Base-by-base conservation (phyloP, 2,113 vertebrate genomes). In the Centropus unirufus region DNA sequence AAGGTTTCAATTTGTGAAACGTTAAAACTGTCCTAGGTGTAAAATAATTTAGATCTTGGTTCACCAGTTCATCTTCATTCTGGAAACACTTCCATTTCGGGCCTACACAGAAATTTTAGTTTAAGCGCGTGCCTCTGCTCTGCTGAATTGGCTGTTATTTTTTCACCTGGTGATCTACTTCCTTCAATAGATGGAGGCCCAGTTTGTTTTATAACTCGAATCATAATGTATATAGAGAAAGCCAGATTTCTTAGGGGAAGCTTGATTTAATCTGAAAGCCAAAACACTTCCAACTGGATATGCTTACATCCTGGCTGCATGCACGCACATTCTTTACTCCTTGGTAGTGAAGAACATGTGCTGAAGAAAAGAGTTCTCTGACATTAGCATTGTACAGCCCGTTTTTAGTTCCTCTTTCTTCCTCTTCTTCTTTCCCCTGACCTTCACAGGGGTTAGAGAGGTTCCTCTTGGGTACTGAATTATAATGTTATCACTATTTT, bases 151-250 rank as follows among this genome's bases (percentile, higher is more conserved):
- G 30, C 17, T 14, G 5, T 34, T 87, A 46, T 29, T 89, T 87
- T 91, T n/a, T 93, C 12, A 73, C 74, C 51, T 89, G 59, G 57
- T 52, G n/a, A 67, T 55, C 42, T 62, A 12, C 34, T 77, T 92
- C n/a, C 51, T 74, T 7, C 72, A n/a, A 62, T 11, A 87, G 59
- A 70, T 1, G 3, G 24, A 89, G 49, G 66, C 29, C 36, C 78
- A 84, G 46, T 76, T 93, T 87, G 27, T 12, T 95, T 93, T 73
- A 64, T 29, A 92, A 82, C 49, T 72, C 79, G 74, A 46, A 82
- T 87, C 70, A 49, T 72, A 68, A 78, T 29, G 17, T 49, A 8
- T 66, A 72, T 49, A 10, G 40, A 58, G 59, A 72, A 90, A 76
- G 52, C 32, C 44, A 87, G 22, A 79, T 83, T 93, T 89, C 36